Evolutionary conservation across 2,888 invertebrate species (phyloP), one percentile per base, ranked within the genome.

Genomic region (Acronicta leporina): DNA sequence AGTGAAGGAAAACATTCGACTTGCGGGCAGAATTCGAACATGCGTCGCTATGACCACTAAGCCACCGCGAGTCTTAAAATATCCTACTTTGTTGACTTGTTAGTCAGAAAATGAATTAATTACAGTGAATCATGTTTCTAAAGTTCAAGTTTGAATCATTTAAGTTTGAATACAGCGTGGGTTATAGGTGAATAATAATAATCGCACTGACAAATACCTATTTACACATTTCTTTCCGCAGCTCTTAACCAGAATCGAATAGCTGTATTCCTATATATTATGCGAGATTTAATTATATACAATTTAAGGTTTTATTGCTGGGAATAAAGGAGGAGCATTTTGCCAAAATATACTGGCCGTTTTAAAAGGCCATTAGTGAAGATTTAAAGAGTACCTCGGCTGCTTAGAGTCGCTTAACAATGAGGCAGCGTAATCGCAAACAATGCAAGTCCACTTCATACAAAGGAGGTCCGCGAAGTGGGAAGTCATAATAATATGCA

Each of bases 281-380:
- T 59, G 76, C 62, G 58, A 77, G 54, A 77, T 82, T 75, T 83
- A 84, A 83, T 83, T 85, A 81, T 83, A 81, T 85, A 87, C 83
- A 87, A 87, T 88, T 86, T 81, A 86, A 84, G 81, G 84, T 82
- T 79, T 64, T 80, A 79, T 78, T 75, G 69, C 68, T 68, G 74
- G 73, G 73, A 80, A 82, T 80, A 83, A 82, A 80, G 82, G 83
- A 83, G 80, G 76, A 83, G 77, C 82, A 81, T 87, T 90, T 83
- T 74, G 79, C 75, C 68, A 59, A 83, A 87, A 90, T 89, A 87
- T 89, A 90, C 87, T 84, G 87, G 85, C 75, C 86, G 85, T 87
- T 91, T 91, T 89, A 90, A 89, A 90, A 88, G 90, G 84, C 87
- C 89, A 90, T 91, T 91, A 90, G 85, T 73, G 88, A 89, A 91